Conservation (phyloP, 2,797 vertebrate species). For the Myripristis murdjan region DNA sequence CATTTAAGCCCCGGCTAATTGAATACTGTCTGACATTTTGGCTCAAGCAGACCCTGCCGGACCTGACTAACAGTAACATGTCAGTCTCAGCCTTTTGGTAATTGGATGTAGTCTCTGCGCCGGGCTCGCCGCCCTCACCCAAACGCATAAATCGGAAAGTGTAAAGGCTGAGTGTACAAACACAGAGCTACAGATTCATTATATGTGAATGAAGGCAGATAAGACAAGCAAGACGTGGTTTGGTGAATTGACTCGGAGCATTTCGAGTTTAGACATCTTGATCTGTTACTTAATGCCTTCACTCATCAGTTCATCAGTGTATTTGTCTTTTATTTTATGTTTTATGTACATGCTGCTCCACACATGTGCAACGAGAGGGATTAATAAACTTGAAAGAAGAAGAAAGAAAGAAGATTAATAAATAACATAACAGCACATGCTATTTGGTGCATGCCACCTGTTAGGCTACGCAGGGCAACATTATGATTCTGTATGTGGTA, state of each 20-base stretch:
- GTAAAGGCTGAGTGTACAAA: constrained; percentile 36
- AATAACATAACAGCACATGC: constrained; percentile 50
- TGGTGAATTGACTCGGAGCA: constrained; percentile 57
- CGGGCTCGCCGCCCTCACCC: constrained; percentile 30
- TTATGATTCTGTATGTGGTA: constrained; percentile 47
- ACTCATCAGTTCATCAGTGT: constrained; percentile 50
- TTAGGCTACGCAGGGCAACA: neutral
- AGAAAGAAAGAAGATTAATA: too few relatives aligned
- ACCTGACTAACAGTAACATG: constrained; percentile 70
- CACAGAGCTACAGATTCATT: constrained; percentile 51
- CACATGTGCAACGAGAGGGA: too few relatives aligned
- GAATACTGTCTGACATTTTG: constrained; percentile 75
- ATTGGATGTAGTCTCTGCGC: constrained; percentile 62
- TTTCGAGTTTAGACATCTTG: constrained; percentile 43
- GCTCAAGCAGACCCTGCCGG: constrained; percentile 42
- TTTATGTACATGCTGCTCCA: too few relatives aligned
- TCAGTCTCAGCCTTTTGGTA: constrained; percentile 53
- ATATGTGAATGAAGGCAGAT: constrained; percentile 41
- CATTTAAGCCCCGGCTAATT: constrained; percentile 71
- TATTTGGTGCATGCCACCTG: constrained; percentile 15
- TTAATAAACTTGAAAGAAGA: too few relatives aligned
- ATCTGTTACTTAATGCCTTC: constrained; percentile 32
- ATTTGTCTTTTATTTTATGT: too few relatives aligned
- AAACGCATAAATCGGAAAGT: constrained; percentile 6
- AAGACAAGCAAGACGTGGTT: constrained; percentile 42